phyloP scores from a whole-genome alignment of 2,888 invertebrate genomes.

The Cantharis rufa region DNA sequence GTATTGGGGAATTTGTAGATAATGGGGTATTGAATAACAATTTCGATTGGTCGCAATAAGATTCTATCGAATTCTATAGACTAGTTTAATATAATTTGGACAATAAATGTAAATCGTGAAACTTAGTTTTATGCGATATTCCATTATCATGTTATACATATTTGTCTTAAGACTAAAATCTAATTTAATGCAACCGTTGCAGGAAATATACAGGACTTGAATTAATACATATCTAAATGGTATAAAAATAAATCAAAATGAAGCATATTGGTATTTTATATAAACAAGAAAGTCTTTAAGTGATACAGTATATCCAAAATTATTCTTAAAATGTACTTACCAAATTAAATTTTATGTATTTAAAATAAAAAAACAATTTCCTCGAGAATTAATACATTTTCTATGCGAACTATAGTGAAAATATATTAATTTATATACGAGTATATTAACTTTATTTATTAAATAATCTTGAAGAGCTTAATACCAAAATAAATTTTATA shows the following conservation, averaged over 20 bases:
- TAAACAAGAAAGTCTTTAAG: background rate
- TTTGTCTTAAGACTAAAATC: background rate
- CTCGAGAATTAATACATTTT: no score
- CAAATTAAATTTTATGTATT: no score
- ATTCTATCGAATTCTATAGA: slow-evolving; percentile 12
- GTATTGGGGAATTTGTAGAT: slow-evolving; percentile 23
- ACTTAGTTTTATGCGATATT: background rate
- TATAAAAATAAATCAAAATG: background rate
- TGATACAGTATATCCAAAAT: background rate
- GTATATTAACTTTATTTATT: no score
- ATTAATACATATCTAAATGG: background rate
- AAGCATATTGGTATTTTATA: background rate
- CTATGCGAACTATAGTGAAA: no score
- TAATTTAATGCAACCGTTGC: background rate
- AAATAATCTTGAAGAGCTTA: no score
- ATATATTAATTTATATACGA: no score
- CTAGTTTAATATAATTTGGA: background rate
- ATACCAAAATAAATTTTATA: no score
- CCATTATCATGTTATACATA: background rate
- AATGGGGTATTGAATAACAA: slow-evolving; percentile 28
- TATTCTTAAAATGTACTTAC: no score
- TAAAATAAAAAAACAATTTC: no score
- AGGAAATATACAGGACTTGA: background rate
- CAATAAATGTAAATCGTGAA: background rate
- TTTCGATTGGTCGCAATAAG: slow-evolving; percentile 21